Conservation (phyloP, 2,888 invertebrate genomes). For the Drymonia ruficornis region DNA sequence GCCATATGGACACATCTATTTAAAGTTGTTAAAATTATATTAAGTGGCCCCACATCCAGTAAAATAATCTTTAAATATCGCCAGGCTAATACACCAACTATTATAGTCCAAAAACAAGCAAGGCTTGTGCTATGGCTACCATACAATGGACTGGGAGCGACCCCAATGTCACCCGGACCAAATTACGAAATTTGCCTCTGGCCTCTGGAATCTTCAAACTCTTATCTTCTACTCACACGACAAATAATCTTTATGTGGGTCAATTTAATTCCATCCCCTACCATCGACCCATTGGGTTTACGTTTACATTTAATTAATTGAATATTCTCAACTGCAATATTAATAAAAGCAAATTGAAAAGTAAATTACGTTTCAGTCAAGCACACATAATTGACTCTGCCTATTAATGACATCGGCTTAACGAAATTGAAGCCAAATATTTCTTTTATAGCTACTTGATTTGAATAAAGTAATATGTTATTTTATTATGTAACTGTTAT, state of each 20-base stretch:
- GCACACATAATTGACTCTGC: slow-evolving; percentile 14
- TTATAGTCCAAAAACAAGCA: no score
- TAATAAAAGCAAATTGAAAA: slow-evolving; percentile 24
- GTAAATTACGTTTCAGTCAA: slow-evolving; percentile 20
- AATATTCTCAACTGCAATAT: slow-evolving; percentile 27
- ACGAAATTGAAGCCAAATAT: slow-evolving; percentile 10
- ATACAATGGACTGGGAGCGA: no score
- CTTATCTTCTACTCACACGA: no score
- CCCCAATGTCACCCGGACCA: no score
- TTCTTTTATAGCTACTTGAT: slow-evolving; percentile 2
- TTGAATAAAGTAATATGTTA: background rate
- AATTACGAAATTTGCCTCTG: no score
- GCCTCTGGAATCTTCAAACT: no score
- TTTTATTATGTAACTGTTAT: background rate
- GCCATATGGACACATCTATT: no score
- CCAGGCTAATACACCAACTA: no score
- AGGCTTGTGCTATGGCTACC: no score
- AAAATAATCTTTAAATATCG: no score
- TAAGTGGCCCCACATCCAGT: no score
- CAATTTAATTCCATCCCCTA: background rate
- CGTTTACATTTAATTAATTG: slow-evolving; percentile 25
- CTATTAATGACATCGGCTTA: slow-evolving; percentile 10
- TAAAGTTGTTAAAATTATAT: no score
- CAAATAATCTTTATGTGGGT: background rate
- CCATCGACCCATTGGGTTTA: background rate